phyloP scores from a whole-genome alignment of 1,140 invertebrate genomes.

The Spodoptera frugiperda region DNA sequence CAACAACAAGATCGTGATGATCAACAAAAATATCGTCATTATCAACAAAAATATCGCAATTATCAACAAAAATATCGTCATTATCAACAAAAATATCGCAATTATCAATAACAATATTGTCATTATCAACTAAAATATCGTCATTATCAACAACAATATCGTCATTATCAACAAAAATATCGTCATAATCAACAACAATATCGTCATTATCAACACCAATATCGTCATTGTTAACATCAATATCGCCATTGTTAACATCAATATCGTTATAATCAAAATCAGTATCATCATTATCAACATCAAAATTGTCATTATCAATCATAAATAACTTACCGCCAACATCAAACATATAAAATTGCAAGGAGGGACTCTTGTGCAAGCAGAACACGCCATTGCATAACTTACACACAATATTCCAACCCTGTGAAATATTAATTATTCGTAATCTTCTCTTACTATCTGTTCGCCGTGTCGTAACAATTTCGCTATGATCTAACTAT shows the following conservation, averaged over 20 bases:
- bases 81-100: too few relatives aligned
- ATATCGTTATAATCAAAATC: neutral
- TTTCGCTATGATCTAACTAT: too few relatives aligned
- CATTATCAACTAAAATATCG: too few relatives aligned
- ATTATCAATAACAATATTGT: too few relatives aligned
- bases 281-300: neutral
- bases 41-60: neutral
- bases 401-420: conserved; percentile 43
- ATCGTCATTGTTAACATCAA: neutral
- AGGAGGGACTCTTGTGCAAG: conserved; percentile 46
- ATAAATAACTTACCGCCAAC: conserved; percentile 53
- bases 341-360: conserved; percentile 57
- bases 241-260: neutral
- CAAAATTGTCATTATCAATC: too few relatives aligned
- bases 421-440: conserved; percentile 39
- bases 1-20: too few relatives aligned
- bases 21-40: too few relatives aligned
- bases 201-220: too few relatives aligned
- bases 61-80: neutral
- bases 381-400: conserved; percentile 49
- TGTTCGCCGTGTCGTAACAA: too few relatives aligned
- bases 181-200: too few relatives aligned
- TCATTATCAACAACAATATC: neutral
- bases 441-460: too few relatives aligned
- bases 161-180: conserved; percentile 4